Conservation (phyloP, 1,140 invertebrate species). For the Aphaenogaster floridana region DNA sequence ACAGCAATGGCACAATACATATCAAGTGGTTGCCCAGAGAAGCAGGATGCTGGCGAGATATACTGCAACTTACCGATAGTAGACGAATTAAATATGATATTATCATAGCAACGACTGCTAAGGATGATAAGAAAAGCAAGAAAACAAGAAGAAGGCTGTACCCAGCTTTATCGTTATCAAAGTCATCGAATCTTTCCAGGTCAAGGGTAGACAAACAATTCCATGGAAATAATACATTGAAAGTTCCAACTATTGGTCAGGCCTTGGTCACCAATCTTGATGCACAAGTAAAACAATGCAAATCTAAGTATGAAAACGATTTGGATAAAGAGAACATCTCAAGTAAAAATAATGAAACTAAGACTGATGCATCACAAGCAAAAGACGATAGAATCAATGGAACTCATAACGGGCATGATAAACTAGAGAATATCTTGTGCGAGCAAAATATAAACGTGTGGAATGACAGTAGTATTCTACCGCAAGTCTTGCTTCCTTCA, state of each 20-base stretch:
- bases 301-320: not conserved
- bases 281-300: not conserved
- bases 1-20: constrained; percentile 85
- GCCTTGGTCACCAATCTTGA: not conserved
- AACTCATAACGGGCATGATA: not conserved
- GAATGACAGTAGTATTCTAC: constrained; percentile 13
- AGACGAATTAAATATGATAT: constrained; percentile 90
- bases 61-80: constrained; percentile 89
- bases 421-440: not conserved
- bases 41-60: constrained; percentile 88
- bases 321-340: constrained; percentile 33
- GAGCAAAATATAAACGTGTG: constrained; percentile 32
- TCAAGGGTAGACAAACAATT: not conserved
- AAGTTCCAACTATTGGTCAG: not conserved
- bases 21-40: constrained; percentile 89
- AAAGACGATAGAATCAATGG: not conserved
- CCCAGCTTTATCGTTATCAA: not conserved
- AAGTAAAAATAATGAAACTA: not conserved
- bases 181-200: not conserved
- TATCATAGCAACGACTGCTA: constrained; percentile 86
- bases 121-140: constrained; percentile 61
- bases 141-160: constrained; percentile 37
- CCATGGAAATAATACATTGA: not conserved
- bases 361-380: not conserved
- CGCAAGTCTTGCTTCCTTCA: not conserved